Percentiles rank a stretch among this genome's conserved stretches.
Evolutionary conservation across 2,888 invertebrate genomes (phyloP).

Genomic region (Conchocele bisecta): DNA sequence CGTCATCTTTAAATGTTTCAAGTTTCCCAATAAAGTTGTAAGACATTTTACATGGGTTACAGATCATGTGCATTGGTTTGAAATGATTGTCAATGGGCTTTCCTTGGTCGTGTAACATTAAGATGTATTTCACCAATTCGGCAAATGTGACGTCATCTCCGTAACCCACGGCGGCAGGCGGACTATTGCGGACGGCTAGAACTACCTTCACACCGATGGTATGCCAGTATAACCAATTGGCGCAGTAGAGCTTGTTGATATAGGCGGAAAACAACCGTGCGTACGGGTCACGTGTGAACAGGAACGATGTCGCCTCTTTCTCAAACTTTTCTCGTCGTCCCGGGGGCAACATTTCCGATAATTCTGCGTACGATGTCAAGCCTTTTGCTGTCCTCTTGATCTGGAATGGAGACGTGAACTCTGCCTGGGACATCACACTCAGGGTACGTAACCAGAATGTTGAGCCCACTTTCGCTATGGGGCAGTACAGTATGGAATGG

Average conservation of each 20-base stretch:
- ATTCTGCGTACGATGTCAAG: too few relatives aligned
- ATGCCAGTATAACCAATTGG: not conserved
- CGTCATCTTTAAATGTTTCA: slow-evolving; percentile 3
- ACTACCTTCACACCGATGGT: not conserved
- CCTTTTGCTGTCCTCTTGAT: not conserved
- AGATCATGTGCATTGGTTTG: not conserved
- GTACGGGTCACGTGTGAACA: slow-evolving; percentile 1
- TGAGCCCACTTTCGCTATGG: slow-evolving; percentile 1
- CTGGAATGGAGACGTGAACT: not conserved
- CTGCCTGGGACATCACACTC: not conserved
- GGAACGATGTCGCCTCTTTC: not conserved
- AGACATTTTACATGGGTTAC: not conserved
- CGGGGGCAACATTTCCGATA: too few relatives aligned
- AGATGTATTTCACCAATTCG: not conserved
- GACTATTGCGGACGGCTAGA: not conserved
- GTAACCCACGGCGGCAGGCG: not conserved
- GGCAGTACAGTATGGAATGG: not conserved
- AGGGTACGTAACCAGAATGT: slow-evolving; percentile 1
- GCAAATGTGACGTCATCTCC: slow-evolving; percentile 7
- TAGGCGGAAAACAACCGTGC: slow-evolving; percentile 3
- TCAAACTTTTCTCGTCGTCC: too few relatives aligned
- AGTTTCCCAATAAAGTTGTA: not conserved
- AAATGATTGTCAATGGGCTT: not conserved
- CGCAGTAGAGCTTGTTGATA: not conserved
- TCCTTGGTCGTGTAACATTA: not conserved